phyloP scores from a whole-genome alignment of 2,888 invertebrate genomes.

The Entomobrya proxima region DNA sequence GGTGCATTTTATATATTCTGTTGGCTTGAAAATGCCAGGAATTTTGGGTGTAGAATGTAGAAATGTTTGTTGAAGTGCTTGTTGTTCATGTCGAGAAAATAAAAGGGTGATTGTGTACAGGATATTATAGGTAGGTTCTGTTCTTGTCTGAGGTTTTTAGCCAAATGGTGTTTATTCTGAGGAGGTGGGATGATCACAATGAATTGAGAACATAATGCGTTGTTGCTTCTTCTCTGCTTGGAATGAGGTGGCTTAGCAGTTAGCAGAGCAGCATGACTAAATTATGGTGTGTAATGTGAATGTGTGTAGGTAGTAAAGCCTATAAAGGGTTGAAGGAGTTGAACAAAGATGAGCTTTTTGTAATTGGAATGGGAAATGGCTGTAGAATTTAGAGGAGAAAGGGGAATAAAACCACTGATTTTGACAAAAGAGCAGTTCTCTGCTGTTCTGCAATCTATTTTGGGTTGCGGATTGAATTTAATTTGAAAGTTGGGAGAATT shows the following conservation, averaged over 20 bases:
- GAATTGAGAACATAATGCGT: constrained; percentile 8
- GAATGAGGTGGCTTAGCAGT: constrained; percentile 32
- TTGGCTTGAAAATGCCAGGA: constrained; percentile 64
- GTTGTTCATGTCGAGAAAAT: too few species aligned
- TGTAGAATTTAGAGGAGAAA: too few species aligned
- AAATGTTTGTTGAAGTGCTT: constrained; percentile 45
- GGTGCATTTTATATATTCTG: too few species aligned
- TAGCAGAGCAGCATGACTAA: constrained; percentile 49
- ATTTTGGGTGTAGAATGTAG: constrained; percentile 56
- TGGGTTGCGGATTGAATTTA: constrained; percentile 12
- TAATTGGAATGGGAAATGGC: too few species aligned
- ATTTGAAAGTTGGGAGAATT: too few species aligned
- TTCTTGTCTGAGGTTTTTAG: constrained; percentile 12
- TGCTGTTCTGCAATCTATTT: constrained; percentile 36
- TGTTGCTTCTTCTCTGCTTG: neutral
- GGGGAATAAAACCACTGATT: constrained; percentile 31
- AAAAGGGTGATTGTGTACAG: constrained; percentile 50
- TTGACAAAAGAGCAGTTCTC: constrained; percentile 45
- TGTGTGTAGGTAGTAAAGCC: neutral
- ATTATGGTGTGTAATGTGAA: constrained; percentile 44
- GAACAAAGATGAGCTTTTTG: too few species aligned
- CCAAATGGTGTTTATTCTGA: constrained; percentile 10
- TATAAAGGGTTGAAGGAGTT: too few species aligned
- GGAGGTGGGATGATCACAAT: neutral
- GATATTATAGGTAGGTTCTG: constrained; percentile 12